phyloP scores from a whole-genome alignment of 2,113 vertebrate genomes.

The Albula glossodonta region DNA sequence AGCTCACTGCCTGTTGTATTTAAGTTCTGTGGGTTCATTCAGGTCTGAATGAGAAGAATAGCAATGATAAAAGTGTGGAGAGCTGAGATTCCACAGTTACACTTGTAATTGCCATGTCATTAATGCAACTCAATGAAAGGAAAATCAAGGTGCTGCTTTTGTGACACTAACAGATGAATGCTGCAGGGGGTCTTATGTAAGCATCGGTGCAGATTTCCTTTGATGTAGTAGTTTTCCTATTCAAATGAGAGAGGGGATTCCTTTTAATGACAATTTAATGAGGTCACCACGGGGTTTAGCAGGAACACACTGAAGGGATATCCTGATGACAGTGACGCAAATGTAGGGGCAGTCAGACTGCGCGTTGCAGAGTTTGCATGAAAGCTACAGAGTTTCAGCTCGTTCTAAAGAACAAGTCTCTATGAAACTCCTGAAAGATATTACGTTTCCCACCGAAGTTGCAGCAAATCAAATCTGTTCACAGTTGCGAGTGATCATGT shows the following conservation, averaged over 20 bases:
- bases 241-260: conserved; percentile 13
- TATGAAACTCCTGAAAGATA: background rate
- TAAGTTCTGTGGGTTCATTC: too few relatives aligned
- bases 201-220: background rate
- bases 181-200: background rate
- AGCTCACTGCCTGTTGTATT: too few relatives aligned
- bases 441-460: background rate
- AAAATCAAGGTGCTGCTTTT: background rate
- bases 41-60: too few relatives aligned
- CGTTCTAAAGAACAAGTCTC: background rate
- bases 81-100: too few relatives aligned
- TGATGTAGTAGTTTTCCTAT: conserved; percentile 15
- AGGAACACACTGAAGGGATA: conserved; percentile 9
- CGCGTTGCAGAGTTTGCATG: too few relatives aligned
- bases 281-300: background rate
- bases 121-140: background rate
- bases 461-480: background rate
- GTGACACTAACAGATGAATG: background rate
- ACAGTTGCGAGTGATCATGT: background rate
- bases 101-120: too few relatives aligned
- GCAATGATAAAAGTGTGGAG: too few relatives aligned
- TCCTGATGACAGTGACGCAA: conserved; percentile 16
- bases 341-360: background rate
- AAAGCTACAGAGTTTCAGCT: background rate
- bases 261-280: conserved; percentile 23